Conservation (phyloP, 2,797 vertebrate species). For the Spinus pinus region DNA sequence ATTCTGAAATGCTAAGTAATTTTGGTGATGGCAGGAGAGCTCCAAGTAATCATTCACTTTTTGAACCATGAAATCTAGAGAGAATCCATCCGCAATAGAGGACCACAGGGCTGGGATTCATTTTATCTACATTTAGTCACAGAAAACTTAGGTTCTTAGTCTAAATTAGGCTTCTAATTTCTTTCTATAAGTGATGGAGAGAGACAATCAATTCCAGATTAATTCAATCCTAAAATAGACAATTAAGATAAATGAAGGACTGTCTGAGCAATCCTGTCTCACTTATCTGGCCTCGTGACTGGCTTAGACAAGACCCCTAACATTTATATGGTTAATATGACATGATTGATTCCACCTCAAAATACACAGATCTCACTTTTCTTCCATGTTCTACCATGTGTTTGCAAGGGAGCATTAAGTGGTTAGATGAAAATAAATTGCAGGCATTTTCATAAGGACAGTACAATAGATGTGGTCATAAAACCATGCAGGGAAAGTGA, state of each 20-base stretch:
- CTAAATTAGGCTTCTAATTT: background rate
- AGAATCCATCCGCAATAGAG: background rate
- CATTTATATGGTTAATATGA: conserved; percentile 2
- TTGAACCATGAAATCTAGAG: background rate
- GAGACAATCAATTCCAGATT: background rate
- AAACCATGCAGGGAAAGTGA: background rate
- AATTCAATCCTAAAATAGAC: background rate
- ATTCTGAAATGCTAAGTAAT: background rate
- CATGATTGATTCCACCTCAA: conserved; percentile 14
- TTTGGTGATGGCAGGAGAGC: background rate
- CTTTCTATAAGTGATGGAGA: background rate
- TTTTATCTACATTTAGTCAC: background rate
- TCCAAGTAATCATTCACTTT: background rate
- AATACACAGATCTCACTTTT: conserved; percentile 19
- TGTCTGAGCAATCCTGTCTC: background rate
- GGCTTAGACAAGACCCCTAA: background rate
- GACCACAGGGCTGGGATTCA: background rate
- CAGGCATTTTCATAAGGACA: background rate
- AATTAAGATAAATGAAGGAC: background rate
- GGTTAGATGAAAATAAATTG: conserved; percentile 28
- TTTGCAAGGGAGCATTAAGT: background rate
- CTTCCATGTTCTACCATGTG: conserved; percentile 17
- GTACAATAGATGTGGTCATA: background rate
- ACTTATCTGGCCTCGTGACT: background rate
- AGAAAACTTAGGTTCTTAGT: background rate